Percentiles rank a stretch among this genome's conserved stretches.
Evolutionary conservation across 2,113 vertebrate species (phyloP).

Genomic region (Lucifuga dentata): DNA sequence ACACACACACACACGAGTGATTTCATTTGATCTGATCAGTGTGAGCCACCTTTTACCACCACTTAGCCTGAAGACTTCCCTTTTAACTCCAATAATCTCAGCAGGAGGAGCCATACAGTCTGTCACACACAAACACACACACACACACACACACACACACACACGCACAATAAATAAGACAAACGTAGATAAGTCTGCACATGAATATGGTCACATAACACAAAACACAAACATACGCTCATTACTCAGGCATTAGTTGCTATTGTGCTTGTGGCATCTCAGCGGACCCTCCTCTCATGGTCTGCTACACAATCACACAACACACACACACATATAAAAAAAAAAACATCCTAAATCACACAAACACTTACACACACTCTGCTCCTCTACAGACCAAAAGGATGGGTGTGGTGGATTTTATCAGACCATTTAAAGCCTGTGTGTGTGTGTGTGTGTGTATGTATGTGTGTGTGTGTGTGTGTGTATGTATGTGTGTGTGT

Average conservation of each 20-base stretch:
- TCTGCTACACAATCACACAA: conserved; percentile 1
- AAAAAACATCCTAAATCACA: background rate
- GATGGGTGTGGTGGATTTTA: conserved; percentile 50
- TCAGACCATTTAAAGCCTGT: conserved; percentile 35
- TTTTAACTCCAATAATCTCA: conserved; percentile 71
- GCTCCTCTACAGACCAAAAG: conserved; percentile 11
- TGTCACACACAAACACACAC: conserved; percentile 56
- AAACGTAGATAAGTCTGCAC: conserved; percentile 27
- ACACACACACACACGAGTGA: conserved; percentile 42
- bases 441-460: background rate
- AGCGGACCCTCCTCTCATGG: conserved; percentile 23
- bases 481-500: background rate
- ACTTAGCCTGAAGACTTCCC: conserved; percentile 79
- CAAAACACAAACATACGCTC: conserved; percentile 50
- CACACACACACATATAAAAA: conserved; percentile 6
- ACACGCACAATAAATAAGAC: background rate
- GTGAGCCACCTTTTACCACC: conserved; percentile 61
- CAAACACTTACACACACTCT: conserved; percentile 12
- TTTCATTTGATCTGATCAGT: conserved; percentile 72
- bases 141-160: background rate
- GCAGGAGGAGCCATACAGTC: conserved; percentile 75
- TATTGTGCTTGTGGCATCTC: conserved; percentile 40
- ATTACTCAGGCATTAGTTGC: conserved; percentile 64
- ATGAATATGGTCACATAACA: conserved; percentile 22
- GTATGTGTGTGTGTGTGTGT: background rate